Evolutionary conservation across 2,888 invertebrate species (phyloP).

Genomic region (Thymelicus acteon): DNA sequence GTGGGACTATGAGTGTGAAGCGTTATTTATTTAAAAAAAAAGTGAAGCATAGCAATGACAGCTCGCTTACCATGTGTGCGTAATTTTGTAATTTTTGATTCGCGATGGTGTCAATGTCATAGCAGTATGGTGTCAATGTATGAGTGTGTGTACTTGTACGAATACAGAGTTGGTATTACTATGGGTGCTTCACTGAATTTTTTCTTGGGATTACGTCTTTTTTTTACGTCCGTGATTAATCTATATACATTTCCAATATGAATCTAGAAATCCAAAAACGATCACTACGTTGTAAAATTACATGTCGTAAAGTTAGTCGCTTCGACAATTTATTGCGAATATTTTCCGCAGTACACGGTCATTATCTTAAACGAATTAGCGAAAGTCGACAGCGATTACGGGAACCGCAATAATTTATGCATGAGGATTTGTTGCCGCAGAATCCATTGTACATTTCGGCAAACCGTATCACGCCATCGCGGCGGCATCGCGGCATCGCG

Average conservation of each 20-base stretch:
- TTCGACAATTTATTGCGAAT: constrained; percentile 5
- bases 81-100: too few species aligned
- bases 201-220: too few species aligned
- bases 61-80: too few species aligned
- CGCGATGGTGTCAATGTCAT: too few species aligned
- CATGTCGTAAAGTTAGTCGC: constrained; percentile 1
- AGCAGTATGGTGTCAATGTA: too few species aligned
- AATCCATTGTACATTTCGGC: constrained; percentile 29
- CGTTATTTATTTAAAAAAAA: too few species aligned
- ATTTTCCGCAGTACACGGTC: constrained; percentile 9
- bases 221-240: too few species aligned
- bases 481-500: not conserved
- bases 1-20: too few species aligned
- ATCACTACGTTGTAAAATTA: not conserved
- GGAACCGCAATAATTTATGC: constrained; percentile 27
- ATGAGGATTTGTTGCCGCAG: constrained; percentile 15
- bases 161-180: too few species aligned
- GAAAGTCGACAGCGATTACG: constrained; percentile 22
- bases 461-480: constrained; percentile 15
- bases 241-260: not conserved
- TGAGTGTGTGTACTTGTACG: too few species aligned
- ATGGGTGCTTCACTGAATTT: too few species aligned
- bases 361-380: constrained; percentile 26
- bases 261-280: not conserved
- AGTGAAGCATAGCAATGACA: too few species aligned